phyloP scores from a whole-genome alignment of 2,797 vertebrate species.

The Crocodylus rhombifer region DNA sequence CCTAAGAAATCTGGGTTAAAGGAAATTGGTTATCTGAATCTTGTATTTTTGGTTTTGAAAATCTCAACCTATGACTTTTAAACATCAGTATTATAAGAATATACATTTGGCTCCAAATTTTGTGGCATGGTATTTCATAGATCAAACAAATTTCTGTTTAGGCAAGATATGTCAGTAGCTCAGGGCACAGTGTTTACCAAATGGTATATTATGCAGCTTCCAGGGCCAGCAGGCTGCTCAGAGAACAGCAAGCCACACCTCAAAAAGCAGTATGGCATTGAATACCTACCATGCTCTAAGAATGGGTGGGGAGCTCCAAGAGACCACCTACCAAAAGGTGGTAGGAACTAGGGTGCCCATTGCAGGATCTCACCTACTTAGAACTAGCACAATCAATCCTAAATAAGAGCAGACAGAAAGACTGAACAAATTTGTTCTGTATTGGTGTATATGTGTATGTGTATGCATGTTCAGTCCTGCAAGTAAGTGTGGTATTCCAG shows the following conservation, averaged over 20 bases:
- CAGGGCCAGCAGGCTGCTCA: not conserved
- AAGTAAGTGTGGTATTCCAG: no score
- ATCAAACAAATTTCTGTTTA: not conserved
- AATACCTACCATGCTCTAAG: no score
- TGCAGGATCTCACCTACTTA: no score
- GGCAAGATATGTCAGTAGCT: not conserved
- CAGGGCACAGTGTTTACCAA: not conserved
- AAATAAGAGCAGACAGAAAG: not conserved
- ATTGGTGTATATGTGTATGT: no score
- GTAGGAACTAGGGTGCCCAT: no score
- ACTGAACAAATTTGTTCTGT: no score
- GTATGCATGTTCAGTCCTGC: no score
- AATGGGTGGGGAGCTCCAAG: no score
- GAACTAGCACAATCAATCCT: not conserved
- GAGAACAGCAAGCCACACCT: not conserved
- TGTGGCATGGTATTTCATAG: fast-evolving
- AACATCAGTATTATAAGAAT: not conserved
- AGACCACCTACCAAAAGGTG: no score
- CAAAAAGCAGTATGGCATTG: not conserved
- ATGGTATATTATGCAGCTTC: not conserved
- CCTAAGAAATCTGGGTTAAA: not conserved
- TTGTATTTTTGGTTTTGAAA: not conserved
- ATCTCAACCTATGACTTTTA: not conserved
- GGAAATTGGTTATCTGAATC: not conserved
- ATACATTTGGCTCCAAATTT: not conserved